Evolutionary conservation across 2,113 vertebrate species (phyloP), one percentile per base, ranked within the genome.

Genomic region (Trichechus manatus): DNA sequence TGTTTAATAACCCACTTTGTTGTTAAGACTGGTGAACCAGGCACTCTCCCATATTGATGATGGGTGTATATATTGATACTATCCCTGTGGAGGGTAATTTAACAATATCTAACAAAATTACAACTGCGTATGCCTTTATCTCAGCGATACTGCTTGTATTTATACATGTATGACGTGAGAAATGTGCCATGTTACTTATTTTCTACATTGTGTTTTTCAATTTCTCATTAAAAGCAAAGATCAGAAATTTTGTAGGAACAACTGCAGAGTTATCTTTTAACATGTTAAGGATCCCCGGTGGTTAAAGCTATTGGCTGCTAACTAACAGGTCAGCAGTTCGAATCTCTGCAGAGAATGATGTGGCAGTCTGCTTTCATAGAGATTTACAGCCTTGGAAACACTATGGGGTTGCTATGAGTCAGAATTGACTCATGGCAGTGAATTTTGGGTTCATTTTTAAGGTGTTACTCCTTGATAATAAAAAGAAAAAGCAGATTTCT

Each of bases 181-280:
- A 61, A 70, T 80, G 29, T 50, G 7, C 53, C 36, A 27, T 47
- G 27, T 63, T 64, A 1, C 2, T 85, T 6, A 70, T 72, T 91
- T 91, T 56, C 42, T 63, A 5, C 33, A 33, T 31, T 83, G 25
- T 47, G 39, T 23, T 63, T 75, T 66, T 33, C 6, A 8, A 68
- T 89, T 95, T 82, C 61, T 72, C 22, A 94, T 56, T 85, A 75
- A 64, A 8, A 93, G 33, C 66, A 44, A 31, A 74, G 19, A 59
- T 29, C 64, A 88, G 23, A 91, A 72, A 64, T 78, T 31, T 68
- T 90, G 2, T 23, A 89, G 31, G 84, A 85, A 66, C 68, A 79
- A 27, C 5, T 47, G 6, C 19, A 94, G 44, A 87, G 85, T 66
- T 93, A 77, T n/a, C 23, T 82, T 70, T 50, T 42, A 79, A 72